Conservation (phyloP, 2,113 vertebrate genomes). For the Trogon melanurus region DNA sequence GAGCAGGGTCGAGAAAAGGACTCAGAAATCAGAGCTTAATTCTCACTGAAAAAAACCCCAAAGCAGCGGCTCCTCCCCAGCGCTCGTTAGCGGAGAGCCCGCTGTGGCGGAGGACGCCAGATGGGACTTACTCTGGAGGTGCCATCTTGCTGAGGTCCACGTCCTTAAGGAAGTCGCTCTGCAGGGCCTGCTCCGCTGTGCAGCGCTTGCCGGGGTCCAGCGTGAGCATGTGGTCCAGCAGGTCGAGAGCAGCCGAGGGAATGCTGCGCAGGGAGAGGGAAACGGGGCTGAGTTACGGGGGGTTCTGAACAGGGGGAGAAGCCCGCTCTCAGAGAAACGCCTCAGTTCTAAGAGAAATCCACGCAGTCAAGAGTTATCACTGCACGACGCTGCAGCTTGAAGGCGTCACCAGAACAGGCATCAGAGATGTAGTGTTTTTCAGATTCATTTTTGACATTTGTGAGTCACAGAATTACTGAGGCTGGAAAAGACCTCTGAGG, state of each 20-base stretch:
- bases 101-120: fast-evolving
- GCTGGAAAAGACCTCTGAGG: too few relatives aligned
- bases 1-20: fast-evolving
- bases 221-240: slow-evolving; percentile 97
- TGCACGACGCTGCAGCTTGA: background rate
- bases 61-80: background rate
- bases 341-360: background rate
- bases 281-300: background rate
- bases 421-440: fast-evolving
- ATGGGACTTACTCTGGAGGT: slow-evolving; percentile 91
- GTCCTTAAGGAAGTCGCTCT: slow-evolving; percentile 91
- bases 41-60: background rate
- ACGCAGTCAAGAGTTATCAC: fast-evolving
- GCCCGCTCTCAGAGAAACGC: too few relatives aligned
- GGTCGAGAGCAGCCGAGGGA: slow-evolving; percentile 88
- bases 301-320: background rate
- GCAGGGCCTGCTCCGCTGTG: slow-evolving; percentile 92
- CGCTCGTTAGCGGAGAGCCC: background rate
- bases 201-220: slow-evolving; percentile 94
- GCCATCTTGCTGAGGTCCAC: slow-evolving; percentile 95
- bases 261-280: slow-evolving; percentile 73
- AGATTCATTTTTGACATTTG: background rate
- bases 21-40: background rate
- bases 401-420: background rate
- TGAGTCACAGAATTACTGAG: too few relatives aligned